Base-by-base conservation (phyloP, 1,140 invertebrate genomes). In the Kradibia gibbosae region DNA sequence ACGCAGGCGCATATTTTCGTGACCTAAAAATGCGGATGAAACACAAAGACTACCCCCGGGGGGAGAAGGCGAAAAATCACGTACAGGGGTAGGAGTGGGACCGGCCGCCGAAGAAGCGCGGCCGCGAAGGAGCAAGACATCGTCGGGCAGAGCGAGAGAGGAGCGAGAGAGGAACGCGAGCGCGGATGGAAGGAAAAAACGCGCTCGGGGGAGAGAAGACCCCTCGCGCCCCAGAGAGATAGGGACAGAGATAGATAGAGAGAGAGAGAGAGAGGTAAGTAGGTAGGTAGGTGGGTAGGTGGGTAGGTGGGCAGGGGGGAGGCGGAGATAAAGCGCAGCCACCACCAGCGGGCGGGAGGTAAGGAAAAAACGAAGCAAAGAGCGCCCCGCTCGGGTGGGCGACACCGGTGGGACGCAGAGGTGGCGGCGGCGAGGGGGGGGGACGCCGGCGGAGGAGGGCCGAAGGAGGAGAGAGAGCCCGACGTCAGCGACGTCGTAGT, bases 331-430 rank as follows among this genome's bases (percentile, higher is more conserved):
- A n/a, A n/a, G n/a, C n/a, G n/a, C n/a, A n/a, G n/a, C n/a, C n/a
- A n/a, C n/a, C n/a, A n/a, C n/a, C n/a, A 62, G 57, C 57, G 39
- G 72, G 72, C 70, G 81, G 34, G 60, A 80, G 78, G 78, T 79
- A 80, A 85, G 74, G n/a, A 83, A 83, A 83, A 79, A 85, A 67
- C 82, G 78, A 83, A 53, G 81, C 57, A 75, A 22, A 53, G 55
- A 25, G 55, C 22, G 53, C 20, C 10, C 20, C 10, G 8, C 20
- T 17, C 10, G 20, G 53, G 53, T 22, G 53, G 8, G 3, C 8
- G 53, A 10, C 53, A 20, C 3, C 7, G 39, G 62, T 39, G 17
- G 34, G 39, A 22, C 22, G 62, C 34, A 65, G 60, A 67, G 2
- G 28, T 10, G 62, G n/a, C 34, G 62, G 36, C 34, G 34, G 34